Conservation (phyloP, 2,113 vertebrate species). For the Forbesichthys papilliferus region DNA sequence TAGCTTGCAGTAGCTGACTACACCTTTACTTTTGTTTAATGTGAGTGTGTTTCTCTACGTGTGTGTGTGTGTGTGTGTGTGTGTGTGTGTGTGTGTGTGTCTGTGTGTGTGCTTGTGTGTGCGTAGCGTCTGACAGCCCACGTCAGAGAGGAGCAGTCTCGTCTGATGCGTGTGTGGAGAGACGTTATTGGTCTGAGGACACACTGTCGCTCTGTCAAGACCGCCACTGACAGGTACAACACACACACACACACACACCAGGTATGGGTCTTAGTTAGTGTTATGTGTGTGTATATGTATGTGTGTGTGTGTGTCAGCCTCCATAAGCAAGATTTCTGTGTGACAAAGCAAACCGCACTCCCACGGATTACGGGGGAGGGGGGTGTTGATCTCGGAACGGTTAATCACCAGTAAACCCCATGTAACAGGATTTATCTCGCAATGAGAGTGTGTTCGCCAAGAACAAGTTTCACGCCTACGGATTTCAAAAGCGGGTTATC, state of each 20-base stretch:
- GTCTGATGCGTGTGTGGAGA: conserved; percentile 81
- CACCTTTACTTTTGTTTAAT: not conserved
- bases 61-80: conserved; percentile 35
- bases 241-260: too few relatives aligned
- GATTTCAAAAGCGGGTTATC: too few relatives aligned
- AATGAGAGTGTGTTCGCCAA: too few relatives aligned
- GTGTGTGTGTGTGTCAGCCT: not conserved
- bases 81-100: conserved; percentile 21
- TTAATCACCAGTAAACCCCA: too few relatives aligned
- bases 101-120: conserved; percentile 29
- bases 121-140: conserved; percentile 74
- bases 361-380: too few relatives aligned
- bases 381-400: too few relatives aligned
- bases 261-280: not conserved
- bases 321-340: too few relatives aligned
- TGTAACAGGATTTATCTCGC: too few relatives aligned
- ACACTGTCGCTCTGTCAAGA: conserved; percentile 84
- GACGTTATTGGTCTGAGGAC: conserved; percentile 81
- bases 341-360: too few relatives aligned
- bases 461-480: too few relatives aligned
- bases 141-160: conserved; percentile 72
- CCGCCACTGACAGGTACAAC: conserved; percentile 84
- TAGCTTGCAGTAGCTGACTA: not conserved
- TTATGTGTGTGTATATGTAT: conserved; percentile 30
- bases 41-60: conserved; percentile 2